Conservation (phyloP, 1,140 invertebrate genomes). For the Cecropterus lyciades region DNA sequence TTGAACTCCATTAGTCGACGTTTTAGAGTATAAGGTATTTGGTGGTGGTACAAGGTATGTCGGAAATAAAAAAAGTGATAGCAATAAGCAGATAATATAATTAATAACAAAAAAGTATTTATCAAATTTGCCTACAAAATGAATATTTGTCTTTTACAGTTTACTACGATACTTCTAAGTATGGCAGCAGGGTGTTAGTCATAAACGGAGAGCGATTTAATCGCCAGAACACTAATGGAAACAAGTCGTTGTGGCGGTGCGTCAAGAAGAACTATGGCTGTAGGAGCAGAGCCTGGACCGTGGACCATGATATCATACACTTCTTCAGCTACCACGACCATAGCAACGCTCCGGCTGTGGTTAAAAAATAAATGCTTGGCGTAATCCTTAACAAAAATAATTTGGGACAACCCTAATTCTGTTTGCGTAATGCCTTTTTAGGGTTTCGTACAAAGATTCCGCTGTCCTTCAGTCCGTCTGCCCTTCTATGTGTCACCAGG, state of each 20-base stretch:
- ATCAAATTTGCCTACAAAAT: neutral
- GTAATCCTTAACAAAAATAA: too few species aligned
- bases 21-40: too few species aligned
- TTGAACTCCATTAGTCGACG: too few species aligned
- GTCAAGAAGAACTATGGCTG: slow-evolving; percentile 36
- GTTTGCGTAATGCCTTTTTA: too few species aligned
- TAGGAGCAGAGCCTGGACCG: slow-evolving; percentile 27
- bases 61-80: too few species aligned
- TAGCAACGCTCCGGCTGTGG: slow-evolving; percentile 7
- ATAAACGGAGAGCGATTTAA: slow-evolving; percentile 39
- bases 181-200: slow-evolving; percentile 31
- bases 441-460: too few species aligned
- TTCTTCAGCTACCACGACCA: slow-evolving; percentile 21
- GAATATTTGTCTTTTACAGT: slow-evolving; percentile 20
- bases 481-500: too few species aligned
- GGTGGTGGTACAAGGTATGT: too few species aligned
- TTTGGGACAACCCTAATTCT: too few species aligned
- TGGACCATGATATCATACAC: slow-evolving; percentile 17
- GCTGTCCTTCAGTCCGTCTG: too few species aligned
- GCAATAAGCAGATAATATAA: too few species aligned
- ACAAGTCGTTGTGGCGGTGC: slow-evolving; percentile 33
- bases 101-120: too few species aligned
- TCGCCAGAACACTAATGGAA: slow-evolving; percentile 14
- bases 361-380: neutral
- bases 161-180: slow-evolving; percentile 33